These are phyloP conservation scores for Oryzias melastigma DNA, from an alignment of 2,113 vertebrate species.

Conservation along the genomic window DNA sequence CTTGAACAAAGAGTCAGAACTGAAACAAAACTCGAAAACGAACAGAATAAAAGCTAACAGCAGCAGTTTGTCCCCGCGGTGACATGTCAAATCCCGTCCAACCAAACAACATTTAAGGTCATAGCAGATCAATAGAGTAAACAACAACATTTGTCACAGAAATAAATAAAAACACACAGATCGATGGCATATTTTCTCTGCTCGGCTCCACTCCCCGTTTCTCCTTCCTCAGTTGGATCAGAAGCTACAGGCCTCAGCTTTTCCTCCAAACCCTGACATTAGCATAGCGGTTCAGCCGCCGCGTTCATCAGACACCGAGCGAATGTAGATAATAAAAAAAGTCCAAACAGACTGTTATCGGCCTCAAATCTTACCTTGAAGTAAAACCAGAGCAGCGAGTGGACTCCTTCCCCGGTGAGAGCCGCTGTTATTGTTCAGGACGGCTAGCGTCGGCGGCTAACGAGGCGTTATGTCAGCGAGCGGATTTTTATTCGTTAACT, in stretches of 20 bases:
- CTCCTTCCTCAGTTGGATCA: slow-evolving; percentile 28
- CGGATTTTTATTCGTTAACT: slow-evolving; percentile 17
- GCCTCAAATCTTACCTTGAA: slow-evolving; percentile 47
- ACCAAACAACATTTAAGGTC: too few species aligned
- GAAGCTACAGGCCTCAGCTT: slow-evolving; percentile 58
- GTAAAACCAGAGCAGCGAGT: slow-evolving; percentile 8
- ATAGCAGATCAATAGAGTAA: too few species aligned
- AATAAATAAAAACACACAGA: too few species aligned
- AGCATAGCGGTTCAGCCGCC: not conserved
- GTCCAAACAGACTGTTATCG: too few species aligned
- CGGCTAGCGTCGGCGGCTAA: slow-evolving; percentile 45
- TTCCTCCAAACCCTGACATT: slow-evolving; percentile 42
- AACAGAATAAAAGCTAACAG: too few species aligned
- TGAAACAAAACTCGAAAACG: too few species aligned
- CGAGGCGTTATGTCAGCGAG: slow-evolving; percentile 48
- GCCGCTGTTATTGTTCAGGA: slow-evolving; percentile 45
- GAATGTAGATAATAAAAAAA: not conserved
- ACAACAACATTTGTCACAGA: too few species aligned
- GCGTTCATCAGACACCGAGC: not conserved
- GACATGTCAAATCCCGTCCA: too few species aligned
- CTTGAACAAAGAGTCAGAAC: too few species aligned
- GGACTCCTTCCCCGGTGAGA: slow-evolving; percentile 31
- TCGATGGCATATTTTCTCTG: not conserved
- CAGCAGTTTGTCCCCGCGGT: too few species aligned
- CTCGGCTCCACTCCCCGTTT: not conserved